These are phyloP conservation scores for Vollenhovia emeryi DNA, from an alignment of 1,140 invertebrate species.

Conservation along the genomic window DNA sequence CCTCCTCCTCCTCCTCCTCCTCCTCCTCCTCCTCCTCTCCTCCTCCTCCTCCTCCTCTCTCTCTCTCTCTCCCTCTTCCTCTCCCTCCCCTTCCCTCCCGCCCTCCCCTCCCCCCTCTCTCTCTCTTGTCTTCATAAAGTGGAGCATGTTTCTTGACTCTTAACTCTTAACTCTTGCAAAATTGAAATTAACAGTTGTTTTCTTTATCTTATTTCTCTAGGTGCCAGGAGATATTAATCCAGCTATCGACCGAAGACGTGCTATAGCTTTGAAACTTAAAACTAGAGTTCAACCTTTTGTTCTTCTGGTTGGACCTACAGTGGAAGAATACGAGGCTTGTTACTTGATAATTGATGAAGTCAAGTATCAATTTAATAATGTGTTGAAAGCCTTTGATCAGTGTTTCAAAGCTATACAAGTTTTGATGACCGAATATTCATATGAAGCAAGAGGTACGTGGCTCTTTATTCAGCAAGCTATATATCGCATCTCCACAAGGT, in stretches of 20 bases:
- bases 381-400: conserved; percentile 2
- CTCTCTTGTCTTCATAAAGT: not conserved
- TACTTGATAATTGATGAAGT: conserved; percentile 2
- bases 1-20: too few relatives aligned
- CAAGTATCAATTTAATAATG: not conserved
- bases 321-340: not conserved
- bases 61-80: too few relatives aligned
- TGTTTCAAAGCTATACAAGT: conserved; percentile 17
- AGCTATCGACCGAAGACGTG: not conserved
- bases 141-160: not conserved
- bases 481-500: conserved; percentile 6
- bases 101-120: too few relatives aligned
- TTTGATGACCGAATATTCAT: conserved; percentile 1
- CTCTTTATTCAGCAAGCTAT: conserved; percentile 36
- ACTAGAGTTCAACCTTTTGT: not conserved
- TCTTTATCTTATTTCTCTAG: not conserved
- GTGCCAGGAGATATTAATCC: conserved; percentile 1
- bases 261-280: conserved; percentile 9
- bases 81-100: too few relatives aligned
- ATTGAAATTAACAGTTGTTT: not conserved
- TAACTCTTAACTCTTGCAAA: not conserved
- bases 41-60: too few relatives aligned
- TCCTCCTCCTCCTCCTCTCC: too few relatives aligned
- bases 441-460: conserved; percentile 8
- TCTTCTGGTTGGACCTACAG: not conserved